phyloP scores from a whole-genome alignment of 2,797 vertebrate genomes.

The Poeciliopsis infans region DNA sequence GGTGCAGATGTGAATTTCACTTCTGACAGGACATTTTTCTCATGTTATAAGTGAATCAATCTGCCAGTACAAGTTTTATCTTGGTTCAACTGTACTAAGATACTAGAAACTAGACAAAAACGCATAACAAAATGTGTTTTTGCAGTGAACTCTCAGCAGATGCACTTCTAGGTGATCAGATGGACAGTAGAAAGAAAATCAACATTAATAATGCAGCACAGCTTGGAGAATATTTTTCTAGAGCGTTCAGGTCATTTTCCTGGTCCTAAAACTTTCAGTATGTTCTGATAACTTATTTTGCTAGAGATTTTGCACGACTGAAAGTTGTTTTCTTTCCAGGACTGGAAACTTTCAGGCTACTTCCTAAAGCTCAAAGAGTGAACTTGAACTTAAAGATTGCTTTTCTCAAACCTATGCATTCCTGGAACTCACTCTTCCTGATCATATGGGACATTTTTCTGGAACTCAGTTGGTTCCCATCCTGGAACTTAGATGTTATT shows the following conservation, averaged over 20 bases:
- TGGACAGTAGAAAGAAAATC: neutral
- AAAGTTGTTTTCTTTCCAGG: neutral
- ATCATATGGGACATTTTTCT: neutral
- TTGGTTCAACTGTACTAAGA: too few relatives aligned
- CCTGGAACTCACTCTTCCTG: neutral
- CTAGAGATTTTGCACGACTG: neutral
- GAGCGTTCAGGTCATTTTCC: neutral
- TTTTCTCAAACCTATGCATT: neutral
- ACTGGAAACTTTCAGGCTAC: neutral
- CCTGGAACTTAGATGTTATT: neutral
- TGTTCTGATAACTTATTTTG: neutral
- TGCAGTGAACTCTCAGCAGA: too few relatives aligned
- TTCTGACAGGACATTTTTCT: too few relatives aligned
- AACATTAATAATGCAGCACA: neutral
- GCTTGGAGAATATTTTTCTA: neutral
- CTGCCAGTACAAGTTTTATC: too few relatives aligned
- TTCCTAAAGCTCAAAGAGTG: neutral
- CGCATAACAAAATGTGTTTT: too few relatives aligned
- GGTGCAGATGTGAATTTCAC: too few relatives aligned
- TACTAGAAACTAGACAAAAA: too few relatives aligned
- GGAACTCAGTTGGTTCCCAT: neutral
- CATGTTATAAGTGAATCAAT: too few relatives aligned
- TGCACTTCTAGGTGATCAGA: neutral
- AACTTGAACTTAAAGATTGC: neutral
- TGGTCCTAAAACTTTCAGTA: neutral